Evolutionary conservation across 2,113 vertebrate species (phyloP).

Genomic region (Nothobranchius furzeri): DNA sequence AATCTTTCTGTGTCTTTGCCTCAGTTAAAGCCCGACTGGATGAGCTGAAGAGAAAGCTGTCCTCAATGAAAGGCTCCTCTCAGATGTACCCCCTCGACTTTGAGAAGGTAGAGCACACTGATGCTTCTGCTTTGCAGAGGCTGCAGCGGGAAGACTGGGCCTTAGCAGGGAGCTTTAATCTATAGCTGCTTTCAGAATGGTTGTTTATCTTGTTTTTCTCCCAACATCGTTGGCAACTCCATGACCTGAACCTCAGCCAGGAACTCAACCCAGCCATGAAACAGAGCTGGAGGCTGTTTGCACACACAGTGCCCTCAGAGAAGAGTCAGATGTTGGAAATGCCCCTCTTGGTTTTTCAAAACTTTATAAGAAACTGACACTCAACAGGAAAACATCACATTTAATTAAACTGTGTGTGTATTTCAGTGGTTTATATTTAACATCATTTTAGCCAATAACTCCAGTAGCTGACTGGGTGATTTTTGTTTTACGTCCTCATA

Average conservation of each 20-base stretch:
- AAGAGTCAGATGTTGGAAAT: conserved; percentile 10
- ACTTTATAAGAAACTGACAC: too few relatives aligned
- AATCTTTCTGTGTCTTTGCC: conserved; percentile 26
- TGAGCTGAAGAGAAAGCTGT: conserved; percentile 70
- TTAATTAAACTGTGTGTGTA: too few relatives aligned
- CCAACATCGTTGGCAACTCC: conserved; percentile 12
- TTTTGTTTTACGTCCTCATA: background rate
- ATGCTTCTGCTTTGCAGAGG: conserved; percentile 25
- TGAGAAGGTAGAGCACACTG: conserved; percentile 83
- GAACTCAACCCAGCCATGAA: conserved; percentile 9
- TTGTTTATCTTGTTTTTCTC: background rate
- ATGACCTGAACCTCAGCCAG: conserved; percentile 57
- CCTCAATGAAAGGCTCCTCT: conserved; percentile 26
- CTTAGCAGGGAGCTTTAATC: conserved; percentile 57
- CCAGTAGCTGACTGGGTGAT: background rate
- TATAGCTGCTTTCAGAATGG: conserved; percentile 37
- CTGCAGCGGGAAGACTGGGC: conserved; percentile 62
- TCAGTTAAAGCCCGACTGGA: conserved; percentile 65
- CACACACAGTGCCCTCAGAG: background rate
- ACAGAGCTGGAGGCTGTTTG: conserved; percentile 45
- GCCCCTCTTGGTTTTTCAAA: background rate
- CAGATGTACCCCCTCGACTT: conserved; percentile 84
- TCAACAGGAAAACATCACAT: too few relatives aligned
- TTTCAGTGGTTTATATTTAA: too few relatives aligned
- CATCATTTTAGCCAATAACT: background rate